Base-by-base conservation (phyloP, 2,113 vertebrate genomes). In the Spermophilus dauricus region DNA sequence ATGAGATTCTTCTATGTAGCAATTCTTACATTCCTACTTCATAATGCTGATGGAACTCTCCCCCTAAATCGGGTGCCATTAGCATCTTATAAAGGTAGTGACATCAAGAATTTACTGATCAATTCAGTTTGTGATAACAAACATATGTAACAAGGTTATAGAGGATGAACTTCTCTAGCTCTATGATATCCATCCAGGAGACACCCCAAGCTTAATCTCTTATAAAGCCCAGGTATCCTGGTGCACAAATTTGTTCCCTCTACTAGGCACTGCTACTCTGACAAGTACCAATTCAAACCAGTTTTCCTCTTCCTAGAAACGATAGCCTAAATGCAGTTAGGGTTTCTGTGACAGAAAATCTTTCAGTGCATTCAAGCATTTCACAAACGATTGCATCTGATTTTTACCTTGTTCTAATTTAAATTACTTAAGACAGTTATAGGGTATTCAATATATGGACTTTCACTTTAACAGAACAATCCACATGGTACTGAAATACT, bases 331-430 rank as follows among this genome's bases (percentile, higher is more conserved):
- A 72, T 56, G 45, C 4, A 37, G 18, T 30, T 76, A 77, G 20
- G 14, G 9, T 73, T 93, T 26, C 42, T 70, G 18, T 42, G 28
- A 53, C 24, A 61, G 53, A 87, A 94, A 93, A 82, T 73, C 48
- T 95, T 96, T 73, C 28, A 89, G 11, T 10, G 3, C 20, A 86
- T 70, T 14, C 2, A 61, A 90, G 28, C 16, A 82, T 95, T 91
- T 86, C 86, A 30, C 34, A 91, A 93, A 92, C 10, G 12, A 87
- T 1, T 53, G 8, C 48, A 84, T 94, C 37, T 86, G 80, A 94
- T n/a, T 94, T 97, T 75, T 84, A 72, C 39, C 65, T 97, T 63
- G n/a, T 18, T 84, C 2, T 83, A 85, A 96, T 84, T 93, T 89
- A 63, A 82, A 72, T 53, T 82, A 24, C 17, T 91, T 96, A 28